Evolutionary conservation across 2,113 vertebrate species (phyloP).

Genomic region (Indri indri): DNA sequence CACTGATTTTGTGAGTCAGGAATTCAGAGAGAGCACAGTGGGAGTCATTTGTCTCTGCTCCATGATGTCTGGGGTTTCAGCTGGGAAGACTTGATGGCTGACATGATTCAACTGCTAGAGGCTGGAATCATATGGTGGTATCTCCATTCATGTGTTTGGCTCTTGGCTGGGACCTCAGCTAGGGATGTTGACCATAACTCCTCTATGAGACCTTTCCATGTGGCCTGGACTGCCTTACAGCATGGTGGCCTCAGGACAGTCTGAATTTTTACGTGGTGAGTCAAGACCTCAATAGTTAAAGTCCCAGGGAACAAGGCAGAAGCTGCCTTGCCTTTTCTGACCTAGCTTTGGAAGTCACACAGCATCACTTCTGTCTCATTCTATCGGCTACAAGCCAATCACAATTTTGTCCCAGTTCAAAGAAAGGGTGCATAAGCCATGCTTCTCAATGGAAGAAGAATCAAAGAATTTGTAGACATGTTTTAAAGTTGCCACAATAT

Average conservation of each 20-base stretch:
- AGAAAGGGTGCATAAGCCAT: background rate
- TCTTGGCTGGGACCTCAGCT: background rate
- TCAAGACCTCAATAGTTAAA: background rate
- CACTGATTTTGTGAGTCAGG: background rate
- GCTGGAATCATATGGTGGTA: background rate
- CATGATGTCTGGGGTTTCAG: background rate
- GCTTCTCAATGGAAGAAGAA: background rate
- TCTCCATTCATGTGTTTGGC: background rate
- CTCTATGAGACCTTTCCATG: background rate
- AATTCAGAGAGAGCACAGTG: background rate
- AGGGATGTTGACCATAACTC: background rate
- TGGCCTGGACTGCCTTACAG: background rate
- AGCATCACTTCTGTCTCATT: background rate
- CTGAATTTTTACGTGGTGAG: background rate
- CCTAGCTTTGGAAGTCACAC: background rate
- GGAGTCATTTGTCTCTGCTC: background rate
- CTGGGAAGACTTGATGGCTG: background rate
- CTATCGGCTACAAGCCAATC: background rate
- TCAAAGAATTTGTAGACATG: background rate
- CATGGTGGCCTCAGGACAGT: background rate
- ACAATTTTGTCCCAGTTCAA: background rate
- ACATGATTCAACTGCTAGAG: background rate
- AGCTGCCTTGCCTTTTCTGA: background rate
- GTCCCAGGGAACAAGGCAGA: background rate
- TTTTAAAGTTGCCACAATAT: constrained; percentile 19